Percentiles rank a stretch among this genome's conserved stretches.
These are phyloP conservation scores for Xanthostigma xanthostigma DNA, from an alignment of 2,888 invertebrate species.

Conservation along the genomic window DNA sequence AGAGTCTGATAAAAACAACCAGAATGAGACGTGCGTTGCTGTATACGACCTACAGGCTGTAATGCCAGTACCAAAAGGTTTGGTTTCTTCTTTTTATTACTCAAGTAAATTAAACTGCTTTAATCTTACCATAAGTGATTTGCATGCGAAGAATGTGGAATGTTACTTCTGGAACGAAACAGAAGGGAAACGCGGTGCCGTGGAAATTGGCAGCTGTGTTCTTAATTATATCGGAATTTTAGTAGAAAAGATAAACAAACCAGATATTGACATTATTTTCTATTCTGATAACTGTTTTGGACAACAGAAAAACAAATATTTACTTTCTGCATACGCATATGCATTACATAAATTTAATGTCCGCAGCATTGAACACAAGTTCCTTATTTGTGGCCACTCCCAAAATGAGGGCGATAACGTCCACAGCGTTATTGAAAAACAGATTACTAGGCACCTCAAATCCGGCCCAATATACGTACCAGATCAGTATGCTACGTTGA, in stretches of 20 bases:
- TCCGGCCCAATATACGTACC: neutral
- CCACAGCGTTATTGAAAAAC: slow-evolving; percentile 19
- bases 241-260: slow-evolving; percentile 6
- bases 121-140: slow-evolving; percentile 17
- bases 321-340: slow-evolving; percentile 9
- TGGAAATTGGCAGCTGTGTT: slow-evolving; percentile 16
- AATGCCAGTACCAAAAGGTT: slow-evolving; percentile 12
- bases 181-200: slow-evolving; percentile 12
- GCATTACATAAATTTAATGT: slow-evolving; percentile 12
- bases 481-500: slow-evolving; percentile 6
- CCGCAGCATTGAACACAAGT: slow-evolving; percentile 19
- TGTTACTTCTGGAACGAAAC: slow-evolving; percentile 19
- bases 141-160: neutral
- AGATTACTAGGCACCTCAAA: slow-evolving; percentile 3
- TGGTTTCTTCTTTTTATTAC: slow-evolving; percentile 12
- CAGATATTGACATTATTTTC: slow-evolving; percentile 14
- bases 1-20: neutral
- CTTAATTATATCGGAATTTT: slow-evolving; percentile 10
- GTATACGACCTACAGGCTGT: slow-evolving; percentile 13
- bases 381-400: slow-evolving; percentile 20
- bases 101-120: slow-evolving; percentile 3
- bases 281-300: slow-evolving; percentile 19
- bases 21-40: neutral
- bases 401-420: slow-evolving; percentile 22
- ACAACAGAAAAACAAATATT: slow-evolving; percentile 15